phyloP scores from a whole-genome alignment of 2,888 invertebrate genomes.

The Pristionchus arcanus region DNA sequence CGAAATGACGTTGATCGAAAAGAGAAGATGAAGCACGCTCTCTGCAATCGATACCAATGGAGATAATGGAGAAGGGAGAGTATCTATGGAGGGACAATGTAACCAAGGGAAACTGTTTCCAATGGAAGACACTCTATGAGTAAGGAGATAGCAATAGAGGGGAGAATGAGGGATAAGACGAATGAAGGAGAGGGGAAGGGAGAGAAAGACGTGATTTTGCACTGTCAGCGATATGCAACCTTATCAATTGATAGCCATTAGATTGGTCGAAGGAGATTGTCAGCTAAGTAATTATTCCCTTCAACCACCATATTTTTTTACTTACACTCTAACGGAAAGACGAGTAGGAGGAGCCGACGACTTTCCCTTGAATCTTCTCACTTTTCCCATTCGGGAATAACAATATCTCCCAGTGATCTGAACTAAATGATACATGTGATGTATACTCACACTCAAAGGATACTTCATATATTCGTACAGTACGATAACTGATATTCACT shows the following conservation, averaged over 20 bases:
- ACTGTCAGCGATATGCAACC: slow-evolving; percentile 1
- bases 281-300: neutral
- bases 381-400: slow-evolving; percentile 21
- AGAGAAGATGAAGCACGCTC: slow-evolving; percentile 41
- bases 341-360: neutral
- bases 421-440: neutral
- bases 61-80: neutral
- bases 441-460: neutral
- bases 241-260: neutral
- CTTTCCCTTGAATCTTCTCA: slow-evolving; percentile 37
- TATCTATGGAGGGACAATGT: neutral
- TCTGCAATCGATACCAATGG: neutral
- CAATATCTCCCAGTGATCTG: neutral
- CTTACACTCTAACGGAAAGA: slow-evolving; percentile 38
- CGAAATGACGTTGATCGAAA: slow-evolving; percentile 64
- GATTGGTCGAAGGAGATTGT: neutral
- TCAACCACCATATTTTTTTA: neutral
- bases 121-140: neutral
- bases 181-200: slow-evolving; percentile 17
- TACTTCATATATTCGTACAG: neutral
- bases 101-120: slow-evolving; percentile 37
- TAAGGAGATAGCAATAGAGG: neutral
- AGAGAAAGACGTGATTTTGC: slow-evolving; percentile 30
- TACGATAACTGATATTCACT: neutral
- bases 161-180: neutral